A percentile compares a stretch with the other conserved stretches of the same genome.
Evolutionary conservation across 2,797 vertebrate species (phyloP).

Genomic region (Sebastes matsubarae): DNA sequence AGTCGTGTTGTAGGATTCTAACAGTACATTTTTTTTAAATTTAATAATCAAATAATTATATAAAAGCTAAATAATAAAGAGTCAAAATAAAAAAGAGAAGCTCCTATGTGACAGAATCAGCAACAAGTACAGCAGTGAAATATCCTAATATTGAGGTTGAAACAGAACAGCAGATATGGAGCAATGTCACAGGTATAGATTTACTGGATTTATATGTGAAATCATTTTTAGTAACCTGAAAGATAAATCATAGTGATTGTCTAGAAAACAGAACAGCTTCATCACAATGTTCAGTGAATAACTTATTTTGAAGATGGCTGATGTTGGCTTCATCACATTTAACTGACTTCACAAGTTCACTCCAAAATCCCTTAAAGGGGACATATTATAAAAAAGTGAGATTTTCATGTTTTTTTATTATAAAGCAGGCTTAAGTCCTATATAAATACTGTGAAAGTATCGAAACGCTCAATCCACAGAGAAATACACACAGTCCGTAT

Average conservation of each 20-base stretch:
- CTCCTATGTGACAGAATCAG: too few relatives aligned
- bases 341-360: not conserved
- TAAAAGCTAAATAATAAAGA: conserved; percentile 21
- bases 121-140: not conserved
- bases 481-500: too few relatives aligned
- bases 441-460: too few relatives aligned
- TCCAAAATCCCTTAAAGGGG: not conserved
- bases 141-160: not conserved
- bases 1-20: not conserved
- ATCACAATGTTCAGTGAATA: not conserved
- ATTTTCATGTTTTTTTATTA: too few relatives aligned
- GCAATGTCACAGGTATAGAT: not conserved
- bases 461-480: too few relatives aligned
- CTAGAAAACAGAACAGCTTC: not conserved
- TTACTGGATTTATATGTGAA: not conserved
- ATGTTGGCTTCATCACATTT: not conserved
- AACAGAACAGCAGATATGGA: not conserved
- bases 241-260: not conserved
- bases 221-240: not conserved
- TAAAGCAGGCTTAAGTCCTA: too few relatives aligned
- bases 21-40: too few relatives aligned
- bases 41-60: not conserved
- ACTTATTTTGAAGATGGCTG: not conserved
- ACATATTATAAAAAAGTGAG: too few relatives aligned
- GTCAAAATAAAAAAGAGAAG: not conserved